phyloP scores from a whole-genome alignment of 2,888 invertebrate genomes.

The Lissocephala sabroskyi region DNA sequence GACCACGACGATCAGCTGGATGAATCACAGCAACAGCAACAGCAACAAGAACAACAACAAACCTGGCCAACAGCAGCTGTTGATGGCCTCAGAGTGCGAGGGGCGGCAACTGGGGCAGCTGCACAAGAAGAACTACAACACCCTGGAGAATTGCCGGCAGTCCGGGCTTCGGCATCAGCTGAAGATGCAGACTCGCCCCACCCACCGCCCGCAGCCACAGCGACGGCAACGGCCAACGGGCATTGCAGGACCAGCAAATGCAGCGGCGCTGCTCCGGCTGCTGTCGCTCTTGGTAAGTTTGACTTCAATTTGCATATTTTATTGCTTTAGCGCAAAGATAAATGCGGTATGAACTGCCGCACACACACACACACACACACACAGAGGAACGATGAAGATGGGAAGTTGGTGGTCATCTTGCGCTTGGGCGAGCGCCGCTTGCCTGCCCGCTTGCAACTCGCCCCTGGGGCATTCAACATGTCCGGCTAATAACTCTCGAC shows the following conservation, averaged over 20 bases:
- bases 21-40: slow-evolving; percentile 43
- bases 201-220: slow-evolving; percentile 9
- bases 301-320: slow-evolving; percentile 68
- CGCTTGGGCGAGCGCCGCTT: neutral
- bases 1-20: slow-evolving; percentile 17
- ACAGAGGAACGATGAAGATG: slow-evolving; percentile 7
- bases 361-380: slow-evolving; percentile 7
- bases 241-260: slow-evolving; percentile 49
- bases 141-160: slow-evolving; percentile 32
- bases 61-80: slow-evolving; percentile 38
- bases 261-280: slow-evolving; percentile 23
- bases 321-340: slow-evolving; percentile 58
- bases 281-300: slow-evolving; percentile 45
- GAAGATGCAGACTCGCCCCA: neutral
- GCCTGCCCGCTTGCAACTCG: slow-evolving; percentile 41
- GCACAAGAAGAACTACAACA: slow-evolving; percentile 48
- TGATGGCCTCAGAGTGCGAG: slow-evolving; percentile 9
- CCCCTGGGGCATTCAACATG: slow-evolving; percentile 59
- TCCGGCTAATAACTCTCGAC: slow-evolving; percentile 71
- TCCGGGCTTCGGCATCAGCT: slow-evolving; percentile 13
- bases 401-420: slow-evolving; percentile 10
- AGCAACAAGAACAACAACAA: slow-evolving; percentile 30
- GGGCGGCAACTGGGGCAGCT: slow-evolving; percentile 8
- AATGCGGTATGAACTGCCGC: slow-evolving; percentile 36
- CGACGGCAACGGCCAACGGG: slow-evolving; percentile 29